Percentiles rank a stretch among this genome's conserved stretches.
Evolutionary conservation across 2,113 vertebrate species (phyloP).

Genomic region (Willisornis vidua): DNA sequence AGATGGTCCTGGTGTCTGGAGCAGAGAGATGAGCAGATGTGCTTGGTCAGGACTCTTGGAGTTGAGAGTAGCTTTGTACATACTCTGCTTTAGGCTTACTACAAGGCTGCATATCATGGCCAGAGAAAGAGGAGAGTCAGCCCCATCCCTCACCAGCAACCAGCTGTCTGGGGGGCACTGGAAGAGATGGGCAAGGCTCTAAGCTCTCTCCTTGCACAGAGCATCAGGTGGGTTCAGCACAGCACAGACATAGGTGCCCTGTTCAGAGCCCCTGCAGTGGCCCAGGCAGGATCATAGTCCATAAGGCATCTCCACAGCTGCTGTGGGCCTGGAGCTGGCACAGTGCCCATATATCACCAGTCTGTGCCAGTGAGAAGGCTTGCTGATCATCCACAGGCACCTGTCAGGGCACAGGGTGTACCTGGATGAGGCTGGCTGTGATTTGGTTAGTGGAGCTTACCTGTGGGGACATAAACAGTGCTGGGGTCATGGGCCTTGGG

Average conservation of each 20-base stretch:
- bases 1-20: neutral
- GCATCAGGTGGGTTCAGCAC: neutral
- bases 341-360: rapidly evolving
- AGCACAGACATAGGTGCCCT: neutral
- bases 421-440: neutral
- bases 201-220: neutral
- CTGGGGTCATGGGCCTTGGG: neutral
- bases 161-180: neutral
- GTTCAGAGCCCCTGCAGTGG: neutral
- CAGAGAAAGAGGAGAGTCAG: neutral
- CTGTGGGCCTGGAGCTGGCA: neutral
- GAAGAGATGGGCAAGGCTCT: neutral
- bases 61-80: neutral
- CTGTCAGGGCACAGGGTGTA: neutral
- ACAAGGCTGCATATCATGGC: neutral
- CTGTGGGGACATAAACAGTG: neutral
- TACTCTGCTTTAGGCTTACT: neutral
- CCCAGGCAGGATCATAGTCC: neutral
- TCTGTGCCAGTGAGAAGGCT: neutral
- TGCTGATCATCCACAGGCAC: neutral
- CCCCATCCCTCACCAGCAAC: neutral
- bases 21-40: neutral
- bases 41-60: neutral
- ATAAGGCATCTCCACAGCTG: rapidly evolving
- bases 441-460: neutral